Evolutionary conservation across 2,888 invertebrate species (phyloP).

Genomic region (Aethes cnicana): DNA sequence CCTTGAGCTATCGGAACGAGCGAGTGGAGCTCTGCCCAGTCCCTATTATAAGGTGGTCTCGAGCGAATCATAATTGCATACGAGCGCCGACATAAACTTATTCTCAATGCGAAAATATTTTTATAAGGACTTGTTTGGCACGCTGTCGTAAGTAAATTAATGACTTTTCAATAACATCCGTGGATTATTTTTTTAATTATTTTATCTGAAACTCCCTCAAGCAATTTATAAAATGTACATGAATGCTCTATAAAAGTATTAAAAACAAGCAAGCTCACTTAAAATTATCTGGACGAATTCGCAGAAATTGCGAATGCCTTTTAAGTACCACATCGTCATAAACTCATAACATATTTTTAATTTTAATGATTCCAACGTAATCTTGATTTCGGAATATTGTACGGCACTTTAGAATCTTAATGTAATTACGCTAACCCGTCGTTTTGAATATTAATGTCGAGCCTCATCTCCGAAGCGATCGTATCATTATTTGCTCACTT

Average conservation of each 20-base stretch:
- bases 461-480: constrained; percentile 30
- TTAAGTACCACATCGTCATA: constrained; percentile 6
- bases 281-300: too few relatives aligned
- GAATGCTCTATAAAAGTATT: too few relatives aligned
- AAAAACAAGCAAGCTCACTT: background rate
- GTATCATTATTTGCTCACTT: constrained; percentile 43
- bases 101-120: constrained; percentile 58
- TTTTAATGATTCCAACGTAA: constrained; percentile 15
- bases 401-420: constrained; percentile 29
- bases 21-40: constrained; percentile 62
- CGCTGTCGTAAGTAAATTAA: constrained; percentile 21
- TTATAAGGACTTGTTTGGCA: constrained; percentile 25
- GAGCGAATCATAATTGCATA: constrained; percentile 79
- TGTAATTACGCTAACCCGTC: constrained; percentile 37
- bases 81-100: constrained; percentile 69
- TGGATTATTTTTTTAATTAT: constrained; percentile 16
- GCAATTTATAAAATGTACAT: background rate
- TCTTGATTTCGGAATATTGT: constrained; percentile 26
- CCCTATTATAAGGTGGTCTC: constrained; percentile 77
- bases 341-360: constrained; percentile 9
- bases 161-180: constrained; percentile 11
- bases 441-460: constrained; percentile 37
- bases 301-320: constrained; percentile 3
- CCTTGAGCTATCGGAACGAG: constrained; percentile 77
- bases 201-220: constrained; percentile 1